Evolutionary conservation across 1,140 invertebrate species (phyloP), one percentile per base, ranked within the genome.

Genomic region (Meteorus sp.): DNA sequence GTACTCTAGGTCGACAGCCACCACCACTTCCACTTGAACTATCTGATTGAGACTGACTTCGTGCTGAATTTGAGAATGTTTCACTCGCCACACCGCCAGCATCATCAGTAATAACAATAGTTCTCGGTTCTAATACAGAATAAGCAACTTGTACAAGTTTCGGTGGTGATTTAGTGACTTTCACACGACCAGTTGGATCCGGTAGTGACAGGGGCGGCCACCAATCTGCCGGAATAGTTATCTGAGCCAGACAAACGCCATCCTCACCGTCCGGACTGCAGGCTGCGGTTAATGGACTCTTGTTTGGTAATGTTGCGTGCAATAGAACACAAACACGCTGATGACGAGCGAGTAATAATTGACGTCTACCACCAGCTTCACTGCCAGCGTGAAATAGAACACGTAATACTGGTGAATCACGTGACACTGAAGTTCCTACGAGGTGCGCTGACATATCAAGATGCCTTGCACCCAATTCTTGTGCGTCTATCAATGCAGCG

Each of bases 351-450:
- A 83, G 60, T 3, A 83, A 60, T 41, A 82, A 62, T 58, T 84
- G 82, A 22, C 81, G 68, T 29, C 86, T 77, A 4, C 83, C 84
- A 7, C 88, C 86, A 0, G 87, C 87, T 74, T 91, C 89, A 50
- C 89, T 88, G 15, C 91, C 92, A 2, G 92, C 90, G 69, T 97
- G 94, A 71, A 96, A 95, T 0, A 97, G 81, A 0, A 95, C 93
- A 29, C 93, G 78, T 0, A 96, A 76, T 1, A 95, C 90, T 0
- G 94, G 94, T 7, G 88, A 88, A 69, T 95, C 93, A 22, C 92
- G 84, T 1, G 90, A 86, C 9, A 96, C 84, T 64, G 88, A 88
- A n/a, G 83, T 79, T 0, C 90, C 88, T 0, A 96, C 93, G n/a
- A 95, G 77, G 73, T 95, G 92, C 0, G 94, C 94, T 6, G 90